These are phyloP conservation scores for Rousettus madagascariensis DNA, from an alignment of 2,797 vertebrate species.

Conservation along the genomic window DNA sequence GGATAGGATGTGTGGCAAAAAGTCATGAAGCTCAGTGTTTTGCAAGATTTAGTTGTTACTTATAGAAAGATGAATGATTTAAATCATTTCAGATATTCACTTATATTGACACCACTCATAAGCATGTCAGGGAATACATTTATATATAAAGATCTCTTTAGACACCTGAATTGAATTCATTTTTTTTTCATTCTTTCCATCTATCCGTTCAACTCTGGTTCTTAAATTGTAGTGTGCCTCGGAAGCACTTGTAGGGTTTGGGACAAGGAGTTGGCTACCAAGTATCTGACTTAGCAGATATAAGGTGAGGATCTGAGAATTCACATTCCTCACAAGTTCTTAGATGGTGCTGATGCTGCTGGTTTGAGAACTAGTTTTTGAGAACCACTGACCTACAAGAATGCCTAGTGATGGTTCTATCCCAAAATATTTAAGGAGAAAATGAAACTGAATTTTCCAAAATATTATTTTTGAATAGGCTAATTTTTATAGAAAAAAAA, in stretches of 20 bases:
- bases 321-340: not conserved
- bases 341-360: not conserved
- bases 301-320: not conserved
- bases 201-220: not conserved
- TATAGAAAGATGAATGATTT: slow-evolving; percentile 20
- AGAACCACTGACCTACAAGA: not conserved
- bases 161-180: not conserved
- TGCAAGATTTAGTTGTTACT: slow-evolving; percentile 30
- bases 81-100: slow-evolving; percentile 55
- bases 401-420: not conserved
- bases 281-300: not conserved
- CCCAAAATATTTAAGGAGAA: slow-evolving; percentile 20
- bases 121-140: slow-evolving; percentile 10
- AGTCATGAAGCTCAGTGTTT: not conserved
- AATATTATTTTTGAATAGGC: not conserved
- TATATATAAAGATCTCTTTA: not conserved
- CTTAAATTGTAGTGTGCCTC: not conserved
- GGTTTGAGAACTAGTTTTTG: not conserved
- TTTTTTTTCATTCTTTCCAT: slow-evolving; percentile 12
- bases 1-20: not conserved
- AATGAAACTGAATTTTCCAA: slow-evolving; percentile 17
- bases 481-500: slow-evolving; percentile 20
- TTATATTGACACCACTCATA: slow-evolving; percentile 5
- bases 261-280: not conserved
- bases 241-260: not conserved